phyloP scores from a whole-genome alignment of 2,113 vertebrate species.

The Ginglymostoma cirratum region DNA sequence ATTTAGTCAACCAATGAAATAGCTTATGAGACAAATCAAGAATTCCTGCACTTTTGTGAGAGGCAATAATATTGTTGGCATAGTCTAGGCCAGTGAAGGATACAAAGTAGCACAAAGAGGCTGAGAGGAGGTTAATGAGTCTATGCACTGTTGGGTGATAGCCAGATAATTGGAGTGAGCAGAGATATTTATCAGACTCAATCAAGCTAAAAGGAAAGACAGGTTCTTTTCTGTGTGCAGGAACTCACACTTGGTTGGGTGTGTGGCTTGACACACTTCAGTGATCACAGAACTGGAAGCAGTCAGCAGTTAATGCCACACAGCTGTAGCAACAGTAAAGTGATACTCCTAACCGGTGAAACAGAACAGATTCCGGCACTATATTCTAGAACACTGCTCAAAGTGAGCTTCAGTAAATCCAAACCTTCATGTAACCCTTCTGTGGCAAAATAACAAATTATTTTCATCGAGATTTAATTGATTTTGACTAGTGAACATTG shows the following conservation, averaged over 20 bases:
- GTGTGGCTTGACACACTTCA: constrained; percentile 50
- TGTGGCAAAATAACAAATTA: neutral
- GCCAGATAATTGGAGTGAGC: constrained; percentile 45
- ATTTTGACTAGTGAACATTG: neutral
- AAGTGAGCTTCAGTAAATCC: constrained; percentile 42
- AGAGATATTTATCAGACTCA: constrained; percentile 40
- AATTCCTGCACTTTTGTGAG: neutral
- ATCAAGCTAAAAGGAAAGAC: constrained; percentile 43
- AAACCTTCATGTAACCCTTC: neutral
- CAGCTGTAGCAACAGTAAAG: constrained; percentile 74
- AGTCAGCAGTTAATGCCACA: constrained; percentile 59
- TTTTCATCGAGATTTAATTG: neutral
- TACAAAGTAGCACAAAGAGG: neutral
- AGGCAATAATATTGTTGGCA: constrained; percentile 1
- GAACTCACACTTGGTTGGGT: constrained; percentile 48
- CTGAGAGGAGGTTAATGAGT: constrained; percentile 21
- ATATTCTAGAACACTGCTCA: constrained; percentile 44
- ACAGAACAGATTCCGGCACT: constrained; percentile 50
- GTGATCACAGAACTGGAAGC: constrained; percentile 55
- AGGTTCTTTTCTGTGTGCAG: constrained; percentile 43
- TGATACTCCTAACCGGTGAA: constrained; percentile 53
- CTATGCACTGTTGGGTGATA: constrained; percentile 9
- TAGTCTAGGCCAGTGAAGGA: neutral
- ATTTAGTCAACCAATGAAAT: neutral
- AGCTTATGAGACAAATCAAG: neutral